Conservation (phyloP, 2,797 vertebrate genomes). For the Cossypha polioptera region DNA sequence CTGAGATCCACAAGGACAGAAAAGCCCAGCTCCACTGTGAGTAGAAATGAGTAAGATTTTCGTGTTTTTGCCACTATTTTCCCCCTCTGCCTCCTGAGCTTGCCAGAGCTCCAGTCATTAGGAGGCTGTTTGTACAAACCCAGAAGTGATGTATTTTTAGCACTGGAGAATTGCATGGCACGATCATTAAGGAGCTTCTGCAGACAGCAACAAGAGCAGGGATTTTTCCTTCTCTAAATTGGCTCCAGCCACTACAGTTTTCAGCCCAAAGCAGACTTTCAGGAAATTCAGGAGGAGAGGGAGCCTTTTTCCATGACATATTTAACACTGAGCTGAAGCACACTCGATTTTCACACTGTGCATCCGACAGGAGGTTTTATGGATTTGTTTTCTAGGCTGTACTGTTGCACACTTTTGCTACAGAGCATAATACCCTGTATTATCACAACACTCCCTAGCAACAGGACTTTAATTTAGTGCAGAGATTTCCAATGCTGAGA, state of each 20-base stretch:
- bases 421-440: background rate
- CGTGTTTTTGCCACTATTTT: background rate
- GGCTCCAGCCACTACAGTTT: slow-evolving; percentile 30
- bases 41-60: background rate
- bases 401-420: background rate
- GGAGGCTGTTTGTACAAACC: slow-evolving; percentile 16
- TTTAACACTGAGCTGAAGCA: background rate
- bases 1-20: background rate
- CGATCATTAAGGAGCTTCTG: slow-evolving; percentile 36
- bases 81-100: background rate
- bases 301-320: slow-evolving; percentile 39
- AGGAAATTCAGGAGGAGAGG: slow-evolving; percentile 39
- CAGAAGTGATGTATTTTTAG: slow-evolving; percentile 59
- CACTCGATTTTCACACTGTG: background rate
- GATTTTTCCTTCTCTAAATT: slow-evolving; percentile 54
- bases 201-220: slow-evolving; percentile 40
- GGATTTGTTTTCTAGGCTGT: slow-evolving; percentile 14
- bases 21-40: background rate
- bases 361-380: background rate
- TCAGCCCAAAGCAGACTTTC: slow-evolving; percentile 56
- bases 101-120: slow-evolving; percentile 42
- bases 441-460: slow-evolving; percentile 43
- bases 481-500: background rate
- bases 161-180: slow-evolving; percentile 23
- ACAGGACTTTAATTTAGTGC: slow-evolving; percentile 33